A percentile compares a stretch with the other conserved stretches of the same genome.
These are phyloP conservation scores for Drosophila suzukii DNA, from an alignment of 1,140 invertebrate genomes.

Conservation along the genomic window DNA sequence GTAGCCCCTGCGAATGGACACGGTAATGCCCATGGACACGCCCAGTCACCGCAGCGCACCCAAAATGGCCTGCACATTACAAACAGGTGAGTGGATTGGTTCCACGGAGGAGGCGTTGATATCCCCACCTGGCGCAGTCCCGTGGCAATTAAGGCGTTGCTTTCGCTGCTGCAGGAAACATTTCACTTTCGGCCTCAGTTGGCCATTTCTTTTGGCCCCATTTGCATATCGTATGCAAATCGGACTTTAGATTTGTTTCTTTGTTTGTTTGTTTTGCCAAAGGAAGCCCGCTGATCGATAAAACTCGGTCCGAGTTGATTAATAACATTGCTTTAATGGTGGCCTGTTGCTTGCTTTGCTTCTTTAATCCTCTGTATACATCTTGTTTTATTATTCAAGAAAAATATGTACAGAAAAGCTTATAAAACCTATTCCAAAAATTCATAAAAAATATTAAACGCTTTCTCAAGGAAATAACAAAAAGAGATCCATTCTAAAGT, in stretches of 20 bases:
- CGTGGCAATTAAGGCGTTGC: slow-evolving; percentile 67
- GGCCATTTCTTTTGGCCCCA: slow-evolving; percentile 64
- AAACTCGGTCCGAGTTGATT: slow-evolving; percentile 14
- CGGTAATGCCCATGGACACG: slow-evolving; percentile 15
- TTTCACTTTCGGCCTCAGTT: slow-evolving; percentile 73
- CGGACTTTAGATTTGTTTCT: slow-evolving; percentile 39
- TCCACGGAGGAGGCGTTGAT: slow-evolving; percentile 1
- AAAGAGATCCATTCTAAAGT: no score
- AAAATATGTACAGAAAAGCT: background rate
- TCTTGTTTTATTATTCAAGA: background rate
- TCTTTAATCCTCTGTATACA: background rate
- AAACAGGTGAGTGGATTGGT: slow-evolving; percentile 68
- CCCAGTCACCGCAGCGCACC: slow-evolving; percentile 34
- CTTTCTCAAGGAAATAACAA: no score
- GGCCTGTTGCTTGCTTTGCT: slow-evolving; percentile 45
- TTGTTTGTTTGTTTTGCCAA: slow-evolving; percentile 36
- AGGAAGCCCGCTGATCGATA: slow-evolving; percentile 38
- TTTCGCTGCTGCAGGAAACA: slow-evolving; percentile 68
- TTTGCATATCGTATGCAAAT: slow-evolving; percentile 81
- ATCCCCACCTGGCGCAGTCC: slow-evolving; percentile 27
- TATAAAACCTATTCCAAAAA: background rate
- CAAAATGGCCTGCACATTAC: slow-evolving; percentile 71
- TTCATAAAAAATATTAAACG: background rate
- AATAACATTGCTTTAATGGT: slow-evolving; percentile 24
- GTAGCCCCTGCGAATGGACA: slow-evolving; percentile 70